Evolutionary conservation across 2,113 vertebrate species (phyloP), one percentile per base, ranked within the genome.

Genomic region (Chloroceryle aenea): DNA sequence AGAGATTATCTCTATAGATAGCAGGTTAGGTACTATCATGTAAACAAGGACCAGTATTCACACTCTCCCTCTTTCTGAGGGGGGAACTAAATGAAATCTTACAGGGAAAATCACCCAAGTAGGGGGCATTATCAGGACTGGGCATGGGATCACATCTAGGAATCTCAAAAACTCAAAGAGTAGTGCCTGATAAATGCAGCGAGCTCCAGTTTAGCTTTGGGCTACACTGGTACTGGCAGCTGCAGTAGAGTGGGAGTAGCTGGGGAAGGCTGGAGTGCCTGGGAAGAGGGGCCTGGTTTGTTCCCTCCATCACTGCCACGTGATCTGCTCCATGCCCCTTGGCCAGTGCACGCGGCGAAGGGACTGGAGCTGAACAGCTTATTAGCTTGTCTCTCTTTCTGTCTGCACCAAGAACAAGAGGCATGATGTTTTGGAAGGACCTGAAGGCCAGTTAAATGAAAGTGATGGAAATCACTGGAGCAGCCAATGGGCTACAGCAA

Each of bases 371-470:
- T 0, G 7, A 42, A 52, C 34, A 77, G 40, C 26, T 89, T 69
- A 45, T 69, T 61, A 32, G 76, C 78, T 76, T 68, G 47, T 96
- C 67, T 64, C 32, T 86, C 63, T 53, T 58, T 43, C 73, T 53
- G 5, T 32, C 61, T 6, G 6, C 23, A 63, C 0, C 3, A 18
- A n/a, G 67, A 88, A 18, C 25, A 50, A 67, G 85, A 80, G 38
- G 32, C 38, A 38, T 7, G 30, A 87, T 71, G 18, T 87, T 91
- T 89, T 68, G 87, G 85, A 76, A 80, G 26, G 64, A 58, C 58
- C 77, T 83, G 91, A 90, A 85, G 63, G 82, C 50, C 72, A 74
- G 93, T 50, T 90, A 95, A 96, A 83, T 45, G 25, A 47, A 87
- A 76, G 63, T 0, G 2, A 71, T 56, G 47, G 63, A 74, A 91